These are phyloP conservation scores for Regulus satrapa DNA, from an alignment of 2,113 vertebrate species.

Conservation along the genomic window DNA sequence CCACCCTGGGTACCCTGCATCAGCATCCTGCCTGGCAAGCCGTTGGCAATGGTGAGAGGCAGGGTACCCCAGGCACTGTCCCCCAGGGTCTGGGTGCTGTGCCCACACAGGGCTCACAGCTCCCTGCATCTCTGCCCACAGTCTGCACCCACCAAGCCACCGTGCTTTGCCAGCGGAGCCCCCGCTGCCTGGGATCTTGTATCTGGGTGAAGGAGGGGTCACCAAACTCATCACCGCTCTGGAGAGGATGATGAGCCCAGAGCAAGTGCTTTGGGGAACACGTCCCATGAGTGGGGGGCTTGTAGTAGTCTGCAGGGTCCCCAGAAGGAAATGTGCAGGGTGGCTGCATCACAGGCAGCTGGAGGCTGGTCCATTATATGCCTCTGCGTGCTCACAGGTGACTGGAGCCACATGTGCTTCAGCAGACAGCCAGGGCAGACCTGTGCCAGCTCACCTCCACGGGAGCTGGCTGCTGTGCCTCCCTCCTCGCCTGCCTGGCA, in stretches of 20 bases:
- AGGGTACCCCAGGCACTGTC: no score
- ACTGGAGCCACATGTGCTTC: not conserved
- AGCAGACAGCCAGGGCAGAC: not conserved
- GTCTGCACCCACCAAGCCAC: fast-evolving
- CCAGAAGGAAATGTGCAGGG: fast-evolving
- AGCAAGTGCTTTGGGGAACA: fast-evolving
- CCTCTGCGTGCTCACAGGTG: fast-evolving
- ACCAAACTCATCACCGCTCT: fast-evolving
- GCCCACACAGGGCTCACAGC: fast-evolving
- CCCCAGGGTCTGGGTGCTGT: not conserved
- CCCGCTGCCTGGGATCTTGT: not conserved
- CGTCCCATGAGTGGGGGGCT: fast-evolving
- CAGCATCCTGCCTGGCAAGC: not conserved
- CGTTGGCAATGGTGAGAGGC: not conserved
- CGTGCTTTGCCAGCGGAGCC: not conserved
- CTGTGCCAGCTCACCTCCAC: not conserved
- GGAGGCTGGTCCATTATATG: not conserved
- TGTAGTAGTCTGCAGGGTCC: not conserved
- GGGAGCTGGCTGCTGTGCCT: not conserved
- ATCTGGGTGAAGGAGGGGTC: not conserved
- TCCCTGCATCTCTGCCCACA: not conserved
- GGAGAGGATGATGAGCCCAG: not conserved
- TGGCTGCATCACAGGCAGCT: fast-evolving
- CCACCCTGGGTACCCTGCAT: not conserved
- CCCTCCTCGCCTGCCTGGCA: not conserved